A percentile compares a stretch with the other conserved stretches of the same genome.
phyloP scores from a whole-genome alignment of 1,140 invertebrate genomes.

The Sesamia nonagrioides region DNA sequence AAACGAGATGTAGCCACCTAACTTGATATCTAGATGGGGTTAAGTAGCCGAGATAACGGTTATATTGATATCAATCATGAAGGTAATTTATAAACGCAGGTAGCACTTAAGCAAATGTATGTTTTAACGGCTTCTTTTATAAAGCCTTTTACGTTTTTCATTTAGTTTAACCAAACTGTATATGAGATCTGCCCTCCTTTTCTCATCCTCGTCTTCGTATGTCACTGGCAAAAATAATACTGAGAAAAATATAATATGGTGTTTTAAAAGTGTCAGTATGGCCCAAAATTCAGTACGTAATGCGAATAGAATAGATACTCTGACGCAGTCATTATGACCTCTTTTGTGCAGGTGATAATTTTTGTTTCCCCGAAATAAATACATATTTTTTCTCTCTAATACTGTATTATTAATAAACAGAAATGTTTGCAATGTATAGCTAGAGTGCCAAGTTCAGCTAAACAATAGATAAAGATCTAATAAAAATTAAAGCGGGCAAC shows the following conservation, averaged over 20 bases:
- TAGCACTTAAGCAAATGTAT: slow-evolving; percentile 1
- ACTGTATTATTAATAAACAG: too few species aligned
- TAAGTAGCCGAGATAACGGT: slow-evolving; percentile 6
- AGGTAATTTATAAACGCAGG: neutral
- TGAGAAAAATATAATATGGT: too few species aligned
- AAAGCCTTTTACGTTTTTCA: neutral
- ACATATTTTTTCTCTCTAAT: too few species aligned
- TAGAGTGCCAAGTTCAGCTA: slow-evolving; percentile 48
- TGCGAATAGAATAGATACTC: too few species aligned
- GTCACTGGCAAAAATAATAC: too few species aligned
- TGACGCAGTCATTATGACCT: too few species aligned
- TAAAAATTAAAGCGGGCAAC: slow-evolving; percentile 49
- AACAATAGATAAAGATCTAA: slow-evolving; percentile 76
- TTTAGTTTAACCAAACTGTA: neutral
- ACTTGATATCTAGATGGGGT: slow-evolving; percentile 32
- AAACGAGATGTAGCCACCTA: slow-evolving; percentile 38
- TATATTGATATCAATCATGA: slow-evolving; percentile 21
- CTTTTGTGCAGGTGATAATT: too few species aligned
- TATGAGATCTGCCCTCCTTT: neutral
- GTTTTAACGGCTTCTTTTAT: neutral
- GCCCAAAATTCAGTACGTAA: too few species aligned
- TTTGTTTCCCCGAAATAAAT: too few species aligned
- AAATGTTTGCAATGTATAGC: neutral
- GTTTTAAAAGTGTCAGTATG: too few species aligned
- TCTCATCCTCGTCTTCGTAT: too few species aligned